Conservation (phyloP, 2,888 invertebrate genomes). For the Philereme vetulata region DNA sequence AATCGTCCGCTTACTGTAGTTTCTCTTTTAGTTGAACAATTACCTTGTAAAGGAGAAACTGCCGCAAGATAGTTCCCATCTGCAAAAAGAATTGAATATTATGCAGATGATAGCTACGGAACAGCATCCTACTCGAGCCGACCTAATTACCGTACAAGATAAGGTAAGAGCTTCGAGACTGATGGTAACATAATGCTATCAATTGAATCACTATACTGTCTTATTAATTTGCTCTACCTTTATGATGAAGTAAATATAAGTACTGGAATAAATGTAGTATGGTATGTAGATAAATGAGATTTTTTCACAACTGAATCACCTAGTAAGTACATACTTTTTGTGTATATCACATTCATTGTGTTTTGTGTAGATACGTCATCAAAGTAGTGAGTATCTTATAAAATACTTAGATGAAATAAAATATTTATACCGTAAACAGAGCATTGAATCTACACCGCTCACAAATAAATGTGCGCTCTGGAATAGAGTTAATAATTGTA, state of each 20-base stretch:
- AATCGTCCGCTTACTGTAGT: constrained; percentile 29
- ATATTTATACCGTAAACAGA: too few relatives aligned
- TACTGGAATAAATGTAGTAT: too few relatives aligned
- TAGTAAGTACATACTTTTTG: too few relatives aligned
- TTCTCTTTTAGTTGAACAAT: constrained; percentile 81
- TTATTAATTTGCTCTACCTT: background rate
- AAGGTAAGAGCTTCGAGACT: constrained; percentile 72
- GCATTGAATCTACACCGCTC: background rate
- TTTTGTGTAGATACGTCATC: too few relatives aligned
- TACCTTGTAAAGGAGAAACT: constrained; percentile 91
- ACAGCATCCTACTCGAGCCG: constrained; percentile 85
- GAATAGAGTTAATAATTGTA: background rate
- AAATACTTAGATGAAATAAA: too few relatives aligned
- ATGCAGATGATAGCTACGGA: constrained; percentile 87
- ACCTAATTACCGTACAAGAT: constrained; percentile 85
- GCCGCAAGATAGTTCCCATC: constrained; percentile 87
- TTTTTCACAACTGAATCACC: too few relatives aligned
- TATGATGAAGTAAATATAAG: background rate
- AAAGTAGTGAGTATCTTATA: too few relatives aligned
- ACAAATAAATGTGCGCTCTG: background rate
- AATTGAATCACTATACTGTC: constrained; percentile 9
- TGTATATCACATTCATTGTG: too few relatives aligned
- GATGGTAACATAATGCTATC: constrained; percentile 19
- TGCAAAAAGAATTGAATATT: constrained; percentile 87
- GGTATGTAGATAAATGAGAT: too few relatives aligned